Evolutionary conservation across 2,888 invertebrate genomes (phyloP).

Genomic region (Macrophya annulata): DNA sequence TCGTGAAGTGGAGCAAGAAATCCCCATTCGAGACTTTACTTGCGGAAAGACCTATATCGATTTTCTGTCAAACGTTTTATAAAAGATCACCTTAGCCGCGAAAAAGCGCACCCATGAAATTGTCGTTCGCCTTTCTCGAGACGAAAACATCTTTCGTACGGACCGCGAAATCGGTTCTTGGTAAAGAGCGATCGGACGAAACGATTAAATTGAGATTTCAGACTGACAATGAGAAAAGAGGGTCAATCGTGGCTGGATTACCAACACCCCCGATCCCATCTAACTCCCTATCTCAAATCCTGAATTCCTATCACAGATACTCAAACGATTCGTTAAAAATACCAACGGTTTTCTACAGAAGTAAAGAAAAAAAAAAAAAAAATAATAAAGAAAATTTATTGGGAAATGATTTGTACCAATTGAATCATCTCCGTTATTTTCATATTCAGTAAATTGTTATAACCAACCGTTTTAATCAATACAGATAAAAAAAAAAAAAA

Average conservation of each 20-base stretch:
- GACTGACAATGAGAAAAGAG: constrained; percentile 47
- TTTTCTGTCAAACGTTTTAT: constrained; percentile 32
- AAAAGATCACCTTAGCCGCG: constrained; percentile 38
- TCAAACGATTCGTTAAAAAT: constrained; percentile 25
- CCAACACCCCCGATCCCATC: constrained; percentile 13
- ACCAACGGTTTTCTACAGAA: not conserved
- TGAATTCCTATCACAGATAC: constrained; percentile 14
- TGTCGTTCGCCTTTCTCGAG: constrained; percentile 16
- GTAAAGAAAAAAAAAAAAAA: not conserved
- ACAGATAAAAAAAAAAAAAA: not conserved
- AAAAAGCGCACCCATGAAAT: constrained; percentile 47
- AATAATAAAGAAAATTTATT: too few relatives aligned
- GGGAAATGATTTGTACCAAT: not conserved
- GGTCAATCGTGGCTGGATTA: constrained; percentile 50
- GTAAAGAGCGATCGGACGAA: constrained; percentile 31
- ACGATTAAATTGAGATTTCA: constrained; percentile 52
- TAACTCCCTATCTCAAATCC: not conserved
- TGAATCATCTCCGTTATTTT: not conserved
- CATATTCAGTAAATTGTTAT: not conserved
- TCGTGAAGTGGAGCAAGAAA: constrained; percentile 4
- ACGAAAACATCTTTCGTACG: constrained; percentile 8
- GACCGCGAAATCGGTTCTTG: constrained; percentile 27
- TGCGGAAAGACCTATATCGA: not conserved
- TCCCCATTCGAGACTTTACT: constrained; percentile 4
- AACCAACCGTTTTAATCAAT: not conserved